These are phyloP conservation scores for Penelope pileata DNA, from an alignment of 2,113 vertebrate genomes.

Conservation along the genomic window DNA sequence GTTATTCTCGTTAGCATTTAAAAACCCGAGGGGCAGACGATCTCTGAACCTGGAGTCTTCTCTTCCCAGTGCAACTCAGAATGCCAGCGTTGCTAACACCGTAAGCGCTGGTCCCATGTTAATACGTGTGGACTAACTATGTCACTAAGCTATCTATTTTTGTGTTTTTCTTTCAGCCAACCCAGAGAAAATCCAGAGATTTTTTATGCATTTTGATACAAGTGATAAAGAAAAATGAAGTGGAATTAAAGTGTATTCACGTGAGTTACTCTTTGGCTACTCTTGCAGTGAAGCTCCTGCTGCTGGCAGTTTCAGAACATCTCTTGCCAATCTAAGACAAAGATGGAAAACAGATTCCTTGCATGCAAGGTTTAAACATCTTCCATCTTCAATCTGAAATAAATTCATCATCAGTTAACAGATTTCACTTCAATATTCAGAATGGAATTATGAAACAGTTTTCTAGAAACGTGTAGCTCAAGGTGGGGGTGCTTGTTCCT, in stretches of 20 bases:
- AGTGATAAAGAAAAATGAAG: not conserved
- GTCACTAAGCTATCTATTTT: not conserved
- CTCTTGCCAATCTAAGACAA: not conserved
- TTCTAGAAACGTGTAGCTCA: not conserved
- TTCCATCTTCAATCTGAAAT: not conserved
- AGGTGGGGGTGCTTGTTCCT: not conserved
- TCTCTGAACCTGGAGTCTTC: constrained; percentile 41
- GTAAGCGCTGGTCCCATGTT: constrained; percentile 57
- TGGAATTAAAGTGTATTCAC: not conserved
- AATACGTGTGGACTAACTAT: not conserved
- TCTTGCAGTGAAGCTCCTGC: constrained; percentile 4
- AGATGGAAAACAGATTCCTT: constrained; percentile 17
- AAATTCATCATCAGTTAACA: not conserved
- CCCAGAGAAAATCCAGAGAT: not conserved
- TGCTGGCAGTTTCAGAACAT: constrained; percentile 6
- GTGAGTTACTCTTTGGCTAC: constrained; percentile 20
- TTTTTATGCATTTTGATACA: not conserved
- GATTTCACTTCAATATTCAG: not conserved
- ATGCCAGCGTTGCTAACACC: constrained; percentile 44
- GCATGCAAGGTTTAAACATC: not conserved
- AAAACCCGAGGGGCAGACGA: constrained; percentile 9
- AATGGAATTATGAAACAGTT: not conserved
- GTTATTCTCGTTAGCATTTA: constrained; percentile 26
- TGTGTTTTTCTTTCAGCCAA: not conserved
- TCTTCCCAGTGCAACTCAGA: constrained; percentile 63